phyloP scores from a whole-genome alignment of 2,888 invertebrate genomes.

The Criorhina ranunculi region DNA sequence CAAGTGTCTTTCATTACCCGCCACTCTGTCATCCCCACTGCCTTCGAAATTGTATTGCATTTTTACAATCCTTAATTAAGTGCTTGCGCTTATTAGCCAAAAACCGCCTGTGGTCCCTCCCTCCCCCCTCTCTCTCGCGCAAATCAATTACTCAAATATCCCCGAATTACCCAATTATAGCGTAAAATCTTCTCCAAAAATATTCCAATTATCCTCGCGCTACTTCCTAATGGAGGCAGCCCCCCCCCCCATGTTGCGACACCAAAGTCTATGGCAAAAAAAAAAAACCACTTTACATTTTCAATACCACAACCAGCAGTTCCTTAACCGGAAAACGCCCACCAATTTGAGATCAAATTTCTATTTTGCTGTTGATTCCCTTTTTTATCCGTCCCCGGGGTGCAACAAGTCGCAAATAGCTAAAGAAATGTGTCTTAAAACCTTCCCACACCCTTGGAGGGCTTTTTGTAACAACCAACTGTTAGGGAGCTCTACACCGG shows the following conservation, averaged over 20 bases:
- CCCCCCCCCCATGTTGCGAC: neutral
- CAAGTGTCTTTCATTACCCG: neutral
- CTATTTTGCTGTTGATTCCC: constrained; percentile 40
- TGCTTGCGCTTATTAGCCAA: constrained; percentile 13
- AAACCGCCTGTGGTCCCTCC: neutral
- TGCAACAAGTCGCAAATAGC: constrained; percentile 71
- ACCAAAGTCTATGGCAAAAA: neutral
- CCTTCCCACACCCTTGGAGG: constrained; percentile 29
- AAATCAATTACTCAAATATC: constrained; percentile 35
- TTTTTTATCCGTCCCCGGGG: constrained; percentile 26
- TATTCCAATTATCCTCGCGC: constrained; percentile 20
- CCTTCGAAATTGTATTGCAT: neutral
- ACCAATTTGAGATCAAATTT: constrained; percentile 51
- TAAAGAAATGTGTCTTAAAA: constrained; percentile 52
- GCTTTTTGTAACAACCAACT: constrained; percentile 41
- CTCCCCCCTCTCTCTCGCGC: constrained; percentile 2
- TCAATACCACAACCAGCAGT: constrained; percentile 24
- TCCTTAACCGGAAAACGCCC: constrained; percentile 44
- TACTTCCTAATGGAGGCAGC: neutral
- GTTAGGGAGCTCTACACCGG: constrained; percentile 9
- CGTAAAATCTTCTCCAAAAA: constrained; percentile 7
- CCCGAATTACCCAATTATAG: constrained; percentile 40
- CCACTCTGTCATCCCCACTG: neutral
- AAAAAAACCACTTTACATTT: constrained; percentile 23
- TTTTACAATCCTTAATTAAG: constrained; percentile 3